A percentile compares a stretch with the other conserved stretches of the same genome.
Conservation (phyloP, 2,888 invertebrate species). For the Sabellastarte sp. region DNA sequence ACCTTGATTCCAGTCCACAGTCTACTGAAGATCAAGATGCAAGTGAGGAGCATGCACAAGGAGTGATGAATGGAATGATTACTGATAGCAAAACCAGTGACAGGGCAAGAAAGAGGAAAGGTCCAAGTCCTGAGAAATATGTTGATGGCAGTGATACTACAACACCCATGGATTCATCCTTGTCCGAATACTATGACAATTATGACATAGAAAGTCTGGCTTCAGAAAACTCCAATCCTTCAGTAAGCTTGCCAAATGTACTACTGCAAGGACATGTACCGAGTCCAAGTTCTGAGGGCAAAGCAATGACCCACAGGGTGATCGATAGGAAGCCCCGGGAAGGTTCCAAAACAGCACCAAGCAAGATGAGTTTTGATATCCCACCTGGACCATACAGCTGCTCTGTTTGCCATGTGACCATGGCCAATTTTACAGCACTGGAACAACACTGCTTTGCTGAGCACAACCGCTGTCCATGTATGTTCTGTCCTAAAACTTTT, state of each 20-base stretch:
- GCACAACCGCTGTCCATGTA: conserved; percentile 51
- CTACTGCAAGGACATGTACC: background rate
- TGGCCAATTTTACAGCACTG: conserved; percentile 36
- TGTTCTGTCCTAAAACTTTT: conserved; percentile 53
- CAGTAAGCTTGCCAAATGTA: background rate
- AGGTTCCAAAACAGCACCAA: background rate
- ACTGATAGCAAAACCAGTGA: conserved; percentile 2
- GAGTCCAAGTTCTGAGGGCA: background rate
- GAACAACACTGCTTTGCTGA: conserved; percentile 45
- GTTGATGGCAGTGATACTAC: background rate
- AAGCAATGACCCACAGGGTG: background rate
- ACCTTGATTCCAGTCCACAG: background rate
- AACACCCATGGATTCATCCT: background rate
- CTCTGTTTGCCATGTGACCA: conserved; percentile 11
- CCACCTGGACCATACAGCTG: conserved; percentile 20
- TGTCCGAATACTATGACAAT: background rate
- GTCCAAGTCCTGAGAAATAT: conserved; percentile 4
- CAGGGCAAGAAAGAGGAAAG: conserved; percentile 6
- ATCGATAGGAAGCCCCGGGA: background rate
- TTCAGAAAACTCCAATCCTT: background rate
- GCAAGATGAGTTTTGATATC: conserved; percentile 4
- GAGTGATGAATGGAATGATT: background rate
- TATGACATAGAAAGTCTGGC: background rate
- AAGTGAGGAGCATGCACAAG: too few species aligned
- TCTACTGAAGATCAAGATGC: background rate